Evolutionary conservation across 1,140 invertebrate genomes (phyloP), one percentile per base, ranked within the genome.

Genomic region (Prorops nasuta): DNA sequence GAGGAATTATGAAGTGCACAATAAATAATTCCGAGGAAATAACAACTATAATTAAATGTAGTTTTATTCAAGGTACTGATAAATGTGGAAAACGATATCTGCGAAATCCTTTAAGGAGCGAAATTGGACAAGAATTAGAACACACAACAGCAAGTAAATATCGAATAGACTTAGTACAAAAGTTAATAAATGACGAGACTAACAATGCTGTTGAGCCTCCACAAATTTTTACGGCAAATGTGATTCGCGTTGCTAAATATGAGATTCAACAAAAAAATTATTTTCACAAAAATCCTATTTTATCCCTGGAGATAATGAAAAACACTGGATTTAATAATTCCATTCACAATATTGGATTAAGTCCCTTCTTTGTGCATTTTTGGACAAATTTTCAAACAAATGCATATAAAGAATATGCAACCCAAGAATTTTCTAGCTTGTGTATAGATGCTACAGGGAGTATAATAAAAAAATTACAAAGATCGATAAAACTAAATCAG

Each of bases 371-470:
- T 24, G 55, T 58, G 2, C 48, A 55, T 35, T 63, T 53, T 38
- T 58, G 51, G 51, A 43, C 51, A 1, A 55, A 44, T 39, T 44
- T 45, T 24, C 61, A 63, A 44, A n/a, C 48, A 0, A 35, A 54
- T 18, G 40, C 55, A 4, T 61, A 53, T 28, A 34, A 42, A 28
- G 14, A 20, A 14, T 49, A 45, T 45, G 44, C 48, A 4, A 37
- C 37, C 15, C 15, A 17, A 16, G 41, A 51, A 20, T 18, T 35
- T 16, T 19, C 41, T 17, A 24, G 34, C 4, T 21, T 44, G 7
- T 22, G 31, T 6, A 44, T 59, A 9, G 56, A 64, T 51, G 58
- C 58, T 4, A 61, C 56, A 3, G 62, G 62, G 2, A 38, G 43
- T 16, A 41, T 59, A 17, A 42, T 54, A 14, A 28, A 38, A n/a